Evolutionary conservation across 2,888 invertebrate genomes (phyloP).

Genomic region (Morpho achilles): DNA sequence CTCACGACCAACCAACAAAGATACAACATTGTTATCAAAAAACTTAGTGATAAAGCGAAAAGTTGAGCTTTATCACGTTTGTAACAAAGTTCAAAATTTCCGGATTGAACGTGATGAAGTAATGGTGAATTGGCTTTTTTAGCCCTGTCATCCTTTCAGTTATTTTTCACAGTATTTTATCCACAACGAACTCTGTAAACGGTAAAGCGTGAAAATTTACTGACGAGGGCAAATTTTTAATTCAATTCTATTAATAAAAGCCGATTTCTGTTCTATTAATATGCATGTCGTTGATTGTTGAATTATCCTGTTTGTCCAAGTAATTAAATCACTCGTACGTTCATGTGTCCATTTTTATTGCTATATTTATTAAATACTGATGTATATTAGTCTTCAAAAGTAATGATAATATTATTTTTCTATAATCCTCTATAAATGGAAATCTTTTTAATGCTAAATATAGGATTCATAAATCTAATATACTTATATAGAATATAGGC

Average conservation of each 20-base stretch:
- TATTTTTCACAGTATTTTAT: constrained; percentile 17
- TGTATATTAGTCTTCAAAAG: no score
- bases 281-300: no score
- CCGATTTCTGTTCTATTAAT: no score
- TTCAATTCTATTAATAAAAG: not conserved
- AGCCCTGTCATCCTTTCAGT: constrained; percentile 19
- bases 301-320: no score
- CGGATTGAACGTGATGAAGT: constrained; percentile 6
- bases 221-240: not conserved
- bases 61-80: constrained; percentile 4
- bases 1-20: constrained; percentile 12
- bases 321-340: no score
- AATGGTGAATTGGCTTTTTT: constrained; percentile 12
- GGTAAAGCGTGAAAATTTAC: constrained; percentile 6
- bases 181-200: constrained; percentile 9
- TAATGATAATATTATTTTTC: no score
- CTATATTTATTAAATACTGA: no score
- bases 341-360: no score
- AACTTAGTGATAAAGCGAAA: not conserved
- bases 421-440: no score
- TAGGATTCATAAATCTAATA: no score
- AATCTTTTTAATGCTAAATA: no score
- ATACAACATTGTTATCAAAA: constrained; percentile 12
- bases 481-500: no score
- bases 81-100: constrained; percentile 2